Evolutionary conservation across 23 tunicate genomes (phyloP), one percentile per base, ranked within the genome.

Genomic region (Styela clava): DNA sequence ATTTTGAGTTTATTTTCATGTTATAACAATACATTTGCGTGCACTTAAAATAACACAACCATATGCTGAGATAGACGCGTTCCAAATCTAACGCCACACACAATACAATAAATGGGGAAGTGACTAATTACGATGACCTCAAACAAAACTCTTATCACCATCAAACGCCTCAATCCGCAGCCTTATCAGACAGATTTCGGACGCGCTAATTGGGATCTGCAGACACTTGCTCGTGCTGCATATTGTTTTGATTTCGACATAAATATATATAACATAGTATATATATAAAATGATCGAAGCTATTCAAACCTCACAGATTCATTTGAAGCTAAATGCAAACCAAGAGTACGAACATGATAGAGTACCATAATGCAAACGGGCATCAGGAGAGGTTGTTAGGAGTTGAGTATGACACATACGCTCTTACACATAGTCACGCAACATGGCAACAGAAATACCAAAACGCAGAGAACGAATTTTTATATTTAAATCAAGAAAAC

Each of bases 111-210:
- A 16, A 16, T 19, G 16, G 31, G 71, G 71, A 67, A 67, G 71
- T 67, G 31, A 25, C 30, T 1, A 67, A 67, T 67, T 67, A 29
- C 31, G 71, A 67, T 67, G 71, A 27, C 71, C 71, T 67, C 71
- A 27, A 25, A 67, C 7, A 67, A 29, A 67, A 67, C 31, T 67
- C 23, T 67, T 67, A 67, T 67, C 71, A 29, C 21, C 1, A 67
- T 67, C 31, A 25, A 67, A 27, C 30, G 16, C 1, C 19, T 67
- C 31, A 25, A 67, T 16, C 30, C 30, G 71, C 16, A 27, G 22
- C 71, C 31, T 18, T 67, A 25, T 25, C 31, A 27, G 30, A 29
- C 71, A 67, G 71, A 67, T 24, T 27, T 29, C 31, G 71, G 71
- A 67, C 12, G 31, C 31, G 31, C 71, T 67, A 67, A 67, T 67